These are phyloP conservation scores for Indicator maculatus DNA, from an alignment of 2,113 vertebrate species.

Conservation along the genomic window DNA sequence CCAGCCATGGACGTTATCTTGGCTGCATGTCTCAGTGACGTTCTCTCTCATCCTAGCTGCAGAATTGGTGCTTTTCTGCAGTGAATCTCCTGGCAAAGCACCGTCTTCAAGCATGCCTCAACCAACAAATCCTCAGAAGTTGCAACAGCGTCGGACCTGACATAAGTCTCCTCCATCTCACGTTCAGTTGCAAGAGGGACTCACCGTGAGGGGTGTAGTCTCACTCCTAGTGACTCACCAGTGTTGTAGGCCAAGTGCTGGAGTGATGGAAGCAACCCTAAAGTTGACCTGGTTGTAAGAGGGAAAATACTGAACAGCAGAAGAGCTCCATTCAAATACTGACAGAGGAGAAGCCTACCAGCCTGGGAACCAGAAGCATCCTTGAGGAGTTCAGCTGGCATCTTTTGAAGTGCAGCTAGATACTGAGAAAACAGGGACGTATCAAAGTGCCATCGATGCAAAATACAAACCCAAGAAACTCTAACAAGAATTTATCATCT, in stretches of 20 bases:
- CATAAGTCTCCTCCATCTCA: background rate
- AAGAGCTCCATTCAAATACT: background rate
- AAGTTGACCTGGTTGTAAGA: background rate
- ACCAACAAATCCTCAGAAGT: background rate
- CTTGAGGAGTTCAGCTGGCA: background rate
- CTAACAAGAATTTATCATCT: background rate
- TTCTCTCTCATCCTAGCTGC: background rate
- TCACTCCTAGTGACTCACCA: background rate
- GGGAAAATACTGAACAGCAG: background rate
- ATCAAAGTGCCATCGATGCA: accelerated
- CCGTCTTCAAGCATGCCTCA: background rate
- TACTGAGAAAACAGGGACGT: background rate
- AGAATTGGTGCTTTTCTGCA: background rate
- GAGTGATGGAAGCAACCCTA: background rate
- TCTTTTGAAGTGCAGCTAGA: background rate
- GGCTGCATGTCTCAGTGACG: background rate
- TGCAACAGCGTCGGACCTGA: background rate
- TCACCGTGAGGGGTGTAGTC: background rate
- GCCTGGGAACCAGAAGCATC: background rate
- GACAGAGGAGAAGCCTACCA: background rate
- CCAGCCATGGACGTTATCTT: background rate
- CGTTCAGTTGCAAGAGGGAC: background rate
- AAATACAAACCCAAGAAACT: background rate
- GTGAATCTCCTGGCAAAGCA: background rate
- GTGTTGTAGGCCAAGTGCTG: background rate